Percentiles rank a stretch among this genome's conserved stretches.
Conservation (phyloP, 2,113 vertebrate genomes). For the Tonatia bakeri region DNA sequence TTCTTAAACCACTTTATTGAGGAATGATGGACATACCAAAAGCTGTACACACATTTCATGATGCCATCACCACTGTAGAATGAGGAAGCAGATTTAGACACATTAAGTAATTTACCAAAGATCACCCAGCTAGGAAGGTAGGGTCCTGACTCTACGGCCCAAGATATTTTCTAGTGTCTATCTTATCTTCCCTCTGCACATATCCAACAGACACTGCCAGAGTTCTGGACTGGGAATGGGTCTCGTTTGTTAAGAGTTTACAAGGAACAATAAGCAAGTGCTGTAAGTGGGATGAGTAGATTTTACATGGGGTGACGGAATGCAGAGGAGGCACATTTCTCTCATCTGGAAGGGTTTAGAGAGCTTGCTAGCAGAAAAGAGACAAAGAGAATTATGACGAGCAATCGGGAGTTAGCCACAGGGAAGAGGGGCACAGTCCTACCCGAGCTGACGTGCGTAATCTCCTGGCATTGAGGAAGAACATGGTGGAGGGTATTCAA, state of each 20-base stretch:
- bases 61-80: neutral
- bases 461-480: neutral
- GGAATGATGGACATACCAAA: neutral
- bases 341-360: neutral
- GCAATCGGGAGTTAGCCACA: neutral
- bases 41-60: fast-evolving
- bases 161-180: neutral
- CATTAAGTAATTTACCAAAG: neutral
- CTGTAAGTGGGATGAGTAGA: neutral
- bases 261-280: neutral
- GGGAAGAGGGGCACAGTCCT: neutral
- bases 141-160: neutral
- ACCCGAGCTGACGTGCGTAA: neutral
- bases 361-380: neutral
- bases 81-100: neutral
- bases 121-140: neutral
- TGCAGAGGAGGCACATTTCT: neutral
- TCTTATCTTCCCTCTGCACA: neutral
- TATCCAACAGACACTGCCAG: neutral
- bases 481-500: fast-evolving
- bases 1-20: neutral
- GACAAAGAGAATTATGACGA: neutral
- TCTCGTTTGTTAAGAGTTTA: neutral
- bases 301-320: neutral
- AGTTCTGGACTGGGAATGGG: neutral